Conservation (phyloP, 2,888 invertebrate species). For the Frankliniella fusca region DNA sequence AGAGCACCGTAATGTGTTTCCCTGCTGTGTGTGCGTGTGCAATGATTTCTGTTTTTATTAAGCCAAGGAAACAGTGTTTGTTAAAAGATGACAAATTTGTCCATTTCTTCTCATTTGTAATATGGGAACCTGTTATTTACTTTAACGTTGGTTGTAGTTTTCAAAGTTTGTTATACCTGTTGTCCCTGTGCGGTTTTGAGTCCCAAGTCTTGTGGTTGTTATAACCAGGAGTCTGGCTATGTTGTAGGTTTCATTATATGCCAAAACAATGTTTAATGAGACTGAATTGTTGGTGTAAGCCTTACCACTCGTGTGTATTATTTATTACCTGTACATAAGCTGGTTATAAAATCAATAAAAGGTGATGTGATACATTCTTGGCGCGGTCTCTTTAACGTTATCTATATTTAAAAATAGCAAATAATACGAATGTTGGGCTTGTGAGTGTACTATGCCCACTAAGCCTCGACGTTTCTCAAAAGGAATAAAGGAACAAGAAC, state of each 20-base stretch:
- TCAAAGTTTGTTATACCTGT: background rate
- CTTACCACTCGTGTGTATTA: conserved; percentile 1
- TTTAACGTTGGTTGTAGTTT: background rate
- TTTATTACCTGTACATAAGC: conserved; percentile 10
- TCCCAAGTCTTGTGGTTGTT: background rate
- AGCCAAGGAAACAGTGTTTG: background rate
- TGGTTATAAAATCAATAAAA: conserved; percentile 5
- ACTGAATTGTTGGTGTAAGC: conserved; percentile 19
- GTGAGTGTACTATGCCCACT: too few species aligned
- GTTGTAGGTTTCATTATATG: background rate
- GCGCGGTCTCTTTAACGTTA: background rate
- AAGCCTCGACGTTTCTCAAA: too few species aligned
- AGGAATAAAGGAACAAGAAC: too few species aligned
- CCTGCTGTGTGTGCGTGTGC: background rate
- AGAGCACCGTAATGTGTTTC: background rate
- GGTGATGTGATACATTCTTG: background rate
- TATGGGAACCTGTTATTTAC: background rate
- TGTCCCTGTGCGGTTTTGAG: background rate
- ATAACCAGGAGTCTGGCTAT: background rate
- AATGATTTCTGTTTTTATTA: background rate
- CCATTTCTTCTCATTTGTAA: background rate
- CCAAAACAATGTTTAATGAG: conserved; percentile 22
- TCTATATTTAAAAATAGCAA: too few species aligned
- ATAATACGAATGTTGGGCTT: too few species aligned
- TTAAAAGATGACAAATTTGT: background rate